Evolutionary conservation across 2,888 invertebrate species (phyloP), one percentile per base, ranked within the genome.

Genomic region (Nycteola revayana): DNA sequence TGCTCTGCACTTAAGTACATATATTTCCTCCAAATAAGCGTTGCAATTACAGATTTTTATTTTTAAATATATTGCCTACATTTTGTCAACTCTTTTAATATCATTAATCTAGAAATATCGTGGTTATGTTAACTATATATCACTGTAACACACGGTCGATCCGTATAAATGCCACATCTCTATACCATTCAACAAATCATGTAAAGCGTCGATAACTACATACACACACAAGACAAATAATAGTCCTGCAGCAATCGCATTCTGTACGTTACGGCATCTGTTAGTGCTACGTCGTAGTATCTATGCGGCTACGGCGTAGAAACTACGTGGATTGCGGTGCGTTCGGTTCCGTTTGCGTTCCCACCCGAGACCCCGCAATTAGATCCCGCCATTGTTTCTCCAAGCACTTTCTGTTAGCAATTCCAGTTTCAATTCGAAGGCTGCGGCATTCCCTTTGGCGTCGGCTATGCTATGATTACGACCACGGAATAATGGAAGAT

Each of bases 331-430:
- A 61, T 59, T 62, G 56, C 49, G 50, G 50, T 63, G 57, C 43
- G 61, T 60, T 55, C 51, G 54, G 59, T 61, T 61, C 65, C 55
- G 59, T 56, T 60, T 57, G 54, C 58, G 49, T 59, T 58, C 44
- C 45, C 51, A 51, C 46, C 32, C 45, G 60, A 57, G 57, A 60
- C 49, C 48, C 48, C 38, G 54, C 58, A 57, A 62, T 60, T 64
- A 62, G 66, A 60, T 50, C 55, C 48, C 40, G 36, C 37, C 57
- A 64, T 74, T 75, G 77, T 80, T 77, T 74, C 71, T 71, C 64
- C 49, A 56, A 65, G 64, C 63, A 64, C 69, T 73, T 73, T 68
- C 70, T 60, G 66, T 62, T 66, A 60, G 60, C 65, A 65, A 72
- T 74, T 74, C 59, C 56, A 62, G 66, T 64, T 67, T 65, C 66